Evolutionary conservation across 2,888 invertebrate species (phyloP).

Genomic region (Sphaeridia pumilis): DNA sequence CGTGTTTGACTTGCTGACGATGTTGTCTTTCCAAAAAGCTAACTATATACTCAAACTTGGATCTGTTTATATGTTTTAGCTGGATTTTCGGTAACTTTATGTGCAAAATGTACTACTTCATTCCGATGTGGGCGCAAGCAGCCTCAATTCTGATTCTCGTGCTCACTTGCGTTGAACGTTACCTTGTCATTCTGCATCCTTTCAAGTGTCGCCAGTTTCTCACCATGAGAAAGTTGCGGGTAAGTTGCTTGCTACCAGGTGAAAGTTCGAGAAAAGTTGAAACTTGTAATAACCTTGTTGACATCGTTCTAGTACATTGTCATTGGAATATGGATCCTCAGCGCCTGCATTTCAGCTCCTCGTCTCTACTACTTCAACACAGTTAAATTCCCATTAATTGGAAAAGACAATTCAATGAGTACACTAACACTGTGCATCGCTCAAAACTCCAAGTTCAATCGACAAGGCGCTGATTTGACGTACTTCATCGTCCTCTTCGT

Average conservation of each 20-base stretch:
- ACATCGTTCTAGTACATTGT: conserved; percentile 54
- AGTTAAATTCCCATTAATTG: neutral
- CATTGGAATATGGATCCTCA: conserved; percentile 69
- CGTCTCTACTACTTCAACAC: conserved; percentile 74
- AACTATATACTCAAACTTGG: neutral
- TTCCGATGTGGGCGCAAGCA: conserved; percentile 79
- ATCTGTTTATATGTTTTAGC: conserved; percentile 43
- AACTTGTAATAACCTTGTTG: no score
- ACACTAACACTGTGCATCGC: no score
- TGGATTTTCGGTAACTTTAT: conserved; percentile 74
- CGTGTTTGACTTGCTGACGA: neutral
- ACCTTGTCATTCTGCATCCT: conserved; percentile 74
- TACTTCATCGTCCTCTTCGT: conserved; percentile 72
- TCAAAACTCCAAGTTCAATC: neutral
- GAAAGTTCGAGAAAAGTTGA: neutral
- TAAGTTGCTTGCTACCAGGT: conserved; percentile 43
- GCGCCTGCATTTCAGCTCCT: conserved; percentile 70
- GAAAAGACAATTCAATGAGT: no score
- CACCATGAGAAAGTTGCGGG: conserved; percentile 60
- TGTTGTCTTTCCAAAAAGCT: neutral
- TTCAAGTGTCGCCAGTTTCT: conserved; percentile 72
- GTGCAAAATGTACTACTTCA: conserved; percentile 83
- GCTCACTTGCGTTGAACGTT: conserved; percentile 74
- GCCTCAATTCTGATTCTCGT: conserved; percentile 81
- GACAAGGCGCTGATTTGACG: conserved; percentile 48